Conservation (phyloP, 2,888 invertebrate genomes). For the Drosophila demipolita region DNA sequence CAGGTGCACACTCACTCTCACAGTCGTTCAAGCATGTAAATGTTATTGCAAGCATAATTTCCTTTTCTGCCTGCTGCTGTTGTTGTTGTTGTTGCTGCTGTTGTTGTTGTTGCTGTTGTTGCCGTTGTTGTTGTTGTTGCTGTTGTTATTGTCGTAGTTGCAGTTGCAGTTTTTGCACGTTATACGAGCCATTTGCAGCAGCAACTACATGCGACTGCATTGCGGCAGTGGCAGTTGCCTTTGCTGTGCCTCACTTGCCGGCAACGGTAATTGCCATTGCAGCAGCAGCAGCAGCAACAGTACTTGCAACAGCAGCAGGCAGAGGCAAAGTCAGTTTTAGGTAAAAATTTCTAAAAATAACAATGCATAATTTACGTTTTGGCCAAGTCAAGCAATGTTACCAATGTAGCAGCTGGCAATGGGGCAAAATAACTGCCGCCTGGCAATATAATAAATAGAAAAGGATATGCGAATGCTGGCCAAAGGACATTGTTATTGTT, state of each 20-base stretch:
- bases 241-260: constrained; percentile 37
- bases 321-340: constrained; percentile 56
- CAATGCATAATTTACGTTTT: constrained; percentile 76
- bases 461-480: constrained; percentile 58
- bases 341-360: constrained; percentile 76
- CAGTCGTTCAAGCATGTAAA: constrained; percentile 69
- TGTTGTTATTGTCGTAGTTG: constrained; percentile 52
- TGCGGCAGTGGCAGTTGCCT: constrained; percentile 72
- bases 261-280: constrained; percentile 62
- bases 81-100: constrained; percentile 27
- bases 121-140: constrained; percentile 30
- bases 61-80: constrained; percentile 56
- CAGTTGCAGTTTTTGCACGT: constrained; percentile 78
- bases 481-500: constrained; percentile 32
- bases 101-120: constrained; percentile 20
- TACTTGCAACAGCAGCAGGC: constrained; percentile 22
- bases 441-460: constrained; percentile 77
- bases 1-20: constrained; percentile 30
- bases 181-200: constrained; percentile 78
- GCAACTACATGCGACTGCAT: constrained; percentile 77
- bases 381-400: constrained; percentile 44
- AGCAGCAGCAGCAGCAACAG: background rate
- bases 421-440: constrained; percentile 66
- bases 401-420: constrained; percentile 66
- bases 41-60: constrained; percentile 83